Evolutionary conservation across 2,113 vertebrate species (phyloP), one percentile per base, ranked within the genome.

Genomic region (rat (Rattus norvegicus)): DNA sequence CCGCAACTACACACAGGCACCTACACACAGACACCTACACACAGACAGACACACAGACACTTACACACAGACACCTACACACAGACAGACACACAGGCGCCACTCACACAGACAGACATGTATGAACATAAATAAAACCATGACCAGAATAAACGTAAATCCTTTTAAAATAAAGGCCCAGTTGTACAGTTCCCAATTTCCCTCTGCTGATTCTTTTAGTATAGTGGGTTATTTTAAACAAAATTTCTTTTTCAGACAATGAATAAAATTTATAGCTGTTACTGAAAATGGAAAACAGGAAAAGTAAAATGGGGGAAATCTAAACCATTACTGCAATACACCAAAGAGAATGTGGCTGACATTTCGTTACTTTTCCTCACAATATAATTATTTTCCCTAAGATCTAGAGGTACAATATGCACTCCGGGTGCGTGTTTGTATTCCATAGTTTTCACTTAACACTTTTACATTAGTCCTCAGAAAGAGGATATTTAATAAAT

Each of bases 381-480:
- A 84, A 3, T 88, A 47, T 47, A 86, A 61, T 16, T 67, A 69
- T 88, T 94, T 59, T 28, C n/a, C 39, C 13, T 39, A 30, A 63
- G 54, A 54, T 81, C 24, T 77, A 73, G 26, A 77, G 1, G 11
- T 4, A 59, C 22, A 20, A 92, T 22, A 43, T 80, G 56, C 85
- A 72, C 61, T 59, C 39, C 43, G 75, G 39, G 65, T 93, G 28
- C 2, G 76, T 20, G 8, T 70, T 87, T 73, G 4, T 63, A 85
- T 88, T 65, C 24, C 9, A 59, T 11, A 47, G 36, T 94, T 91
- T 95, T 96, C 65, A 90, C 19, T 91, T 94, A 89, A 61, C 76
- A 72, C 84, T 73, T 94, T 87, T 52, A 33, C 24, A 54, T 73
- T 28, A 70, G 91, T 85, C 52, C 95, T 87, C 17, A 87, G 73